A percentile compares a stretch with the other conserved stretches of the same genome.
Conservation (phyloP, 2,113 vertebrate species). For the Crotalus horridus region DNA sequence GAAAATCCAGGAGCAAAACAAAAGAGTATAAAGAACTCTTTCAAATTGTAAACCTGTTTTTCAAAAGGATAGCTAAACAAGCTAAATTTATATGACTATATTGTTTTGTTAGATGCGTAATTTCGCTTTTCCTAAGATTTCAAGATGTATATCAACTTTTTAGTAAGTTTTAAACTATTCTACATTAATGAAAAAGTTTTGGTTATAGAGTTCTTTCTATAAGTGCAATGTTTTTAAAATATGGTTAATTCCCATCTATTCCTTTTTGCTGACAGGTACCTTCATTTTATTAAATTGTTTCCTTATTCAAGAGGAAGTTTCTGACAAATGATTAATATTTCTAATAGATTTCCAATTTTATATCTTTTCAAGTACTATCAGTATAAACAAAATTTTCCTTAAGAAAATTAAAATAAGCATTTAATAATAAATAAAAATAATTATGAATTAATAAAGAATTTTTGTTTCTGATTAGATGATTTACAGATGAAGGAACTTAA, state of each 20-base stretch:
- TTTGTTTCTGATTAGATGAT: constrained; percentile 67
- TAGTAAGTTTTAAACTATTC: background rate
- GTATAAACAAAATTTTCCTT: background rate
- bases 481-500: constrained; percentile 81
- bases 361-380: background rate
- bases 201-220: background rate
- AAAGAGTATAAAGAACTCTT: background rate
- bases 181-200: background rate
- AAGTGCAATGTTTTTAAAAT: background rate
- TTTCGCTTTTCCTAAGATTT: background rate
- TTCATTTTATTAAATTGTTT: background rate
- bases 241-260: background rate
- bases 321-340: background rate
- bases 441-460: background rate
- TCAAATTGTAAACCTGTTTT: background rate
- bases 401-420: background rate
- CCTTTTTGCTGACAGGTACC: background rate
- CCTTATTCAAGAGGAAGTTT: background rate
- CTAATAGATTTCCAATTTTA: background rate
- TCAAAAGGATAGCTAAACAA: background rate
- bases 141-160: background rate
- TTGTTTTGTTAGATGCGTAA: background rate
- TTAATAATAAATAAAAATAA: background rate
- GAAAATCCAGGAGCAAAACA: background rate
- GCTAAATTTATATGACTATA: background rate